Percentiles rank a stretch among this genome's conserved stretches.
Conservation (phyloP, 1,140 invertebrate species). For the Bacillus rossius region DNA sequence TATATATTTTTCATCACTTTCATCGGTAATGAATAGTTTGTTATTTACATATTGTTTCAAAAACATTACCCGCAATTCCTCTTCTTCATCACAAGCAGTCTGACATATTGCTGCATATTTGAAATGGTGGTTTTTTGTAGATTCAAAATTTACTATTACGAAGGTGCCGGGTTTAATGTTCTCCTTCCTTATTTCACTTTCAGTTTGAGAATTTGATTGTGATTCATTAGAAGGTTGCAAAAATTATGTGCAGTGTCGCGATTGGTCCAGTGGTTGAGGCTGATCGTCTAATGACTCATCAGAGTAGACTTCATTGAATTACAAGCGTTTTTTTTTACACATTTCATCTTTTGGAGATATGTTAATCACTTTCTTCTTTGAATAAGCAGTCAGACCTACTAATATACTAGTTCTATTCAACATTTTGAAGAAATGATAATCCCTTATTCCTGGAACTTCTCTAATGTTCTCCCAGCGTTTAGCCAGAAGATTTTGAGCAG, state of each 20-base stretch:
- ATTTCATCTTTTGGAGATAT: background rate
- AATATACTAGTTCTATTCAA: background rate
- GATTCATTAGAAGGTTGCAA: background rate
- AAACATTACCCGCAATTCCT: background rate
- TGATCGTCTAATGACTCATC: background rate
- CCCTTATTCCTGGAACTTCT: conserved; percentile 1
- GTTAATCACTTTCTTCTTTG: background rate
- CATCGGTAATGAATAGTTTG: background rate
- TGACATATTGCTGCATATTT: conserved; percentile 2
- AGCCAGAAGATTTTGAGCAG: background rate
- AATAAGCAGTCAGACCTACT: background rate
- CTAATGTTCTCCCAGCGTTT: background rate
- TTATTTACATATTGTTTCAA: conserved; percentile 1
- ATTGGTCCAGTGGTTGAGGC: background rate
- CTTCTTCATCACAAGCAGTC: background rate
- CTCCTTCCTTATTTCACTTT: background rate
- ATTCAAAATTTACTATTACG: background rate
- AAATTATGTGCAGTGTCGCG: background rate
- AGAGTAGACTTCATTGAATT: background rate
- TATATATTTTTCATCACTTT: conserved; percentile 5
- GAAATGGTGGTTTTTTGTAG: background rate
- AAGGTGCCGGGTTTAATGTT: background rate
- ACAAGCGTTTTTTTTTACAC: background rate
- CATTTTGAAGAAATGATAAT: conserved; percentile 4
- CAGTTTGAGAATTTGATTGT: background rate